Evolutionary conservation across 2,888 invertebrate species (phyloP).

Genomic region (Metellina segmentata): DNA sequence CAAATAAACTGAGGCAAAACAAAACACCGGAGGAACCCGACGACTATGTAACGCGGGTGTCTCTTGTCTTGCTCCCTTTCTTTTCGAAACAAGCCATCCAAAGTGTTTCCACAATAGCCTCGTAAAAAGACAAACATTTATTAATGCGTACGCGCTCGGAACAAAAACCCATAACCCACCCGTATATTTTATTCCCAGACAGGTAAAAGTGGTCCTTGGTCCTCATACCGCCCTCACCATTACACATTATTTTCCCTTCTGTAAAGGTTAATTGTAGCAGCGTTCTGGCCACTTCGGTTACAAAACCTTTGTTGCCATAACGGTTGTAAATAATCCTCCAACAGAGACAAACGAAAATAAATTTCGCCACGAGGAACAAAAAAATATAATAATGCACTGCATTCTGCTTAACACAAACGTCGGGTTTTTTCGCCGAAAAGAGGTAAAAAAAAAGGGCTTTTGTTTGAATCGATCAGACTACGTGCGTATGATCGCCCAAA

Average conservation of each 20-base stretch:
- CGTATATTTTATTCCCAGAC: conserved; percentile 66
- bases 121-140: conserved; percentile 71
- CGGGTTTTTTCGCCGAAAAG: conserved; percentile 61
- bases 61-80: conserved; percentile 58
- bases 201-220: conserved; percentile 47
- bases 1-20: too few relatives aligned
- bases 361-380: conserved; percentile 45
- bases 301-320: conserved; percentile 76
- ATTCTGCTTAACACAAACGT: conserved; percentile 33
- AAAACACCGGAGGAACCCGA: background rate
- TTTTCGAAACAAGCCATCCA: conserved; percentile 30
- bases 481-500: background rate
- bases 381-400: conserved; percentile 27
- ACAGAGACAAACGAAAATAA: conserved; percentile 75
- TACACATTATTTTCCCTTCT: conserved; percentile 67
- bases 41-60: conserved; percentile 38
- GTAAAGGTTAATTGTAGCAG: conserved; percentile 75
- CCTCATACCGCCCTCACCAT: conserved; percentile 50
- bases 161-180: conserved; percentile 73
- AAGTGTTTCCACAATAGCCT: conserved; percentile 64
- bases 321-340: conserved; percentile 67
- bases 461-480: conserved; percentile 20
- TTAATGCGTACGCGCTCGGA: conserved; percentile 57
- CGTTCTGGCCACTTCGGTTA: conserved; percentile 72
- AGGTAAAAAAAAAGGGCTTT: conserved; percentile 50